Base-by-base conservation (phyloP, 2,888 invertebrate genomes). In the Dusona sp. region DNA sequence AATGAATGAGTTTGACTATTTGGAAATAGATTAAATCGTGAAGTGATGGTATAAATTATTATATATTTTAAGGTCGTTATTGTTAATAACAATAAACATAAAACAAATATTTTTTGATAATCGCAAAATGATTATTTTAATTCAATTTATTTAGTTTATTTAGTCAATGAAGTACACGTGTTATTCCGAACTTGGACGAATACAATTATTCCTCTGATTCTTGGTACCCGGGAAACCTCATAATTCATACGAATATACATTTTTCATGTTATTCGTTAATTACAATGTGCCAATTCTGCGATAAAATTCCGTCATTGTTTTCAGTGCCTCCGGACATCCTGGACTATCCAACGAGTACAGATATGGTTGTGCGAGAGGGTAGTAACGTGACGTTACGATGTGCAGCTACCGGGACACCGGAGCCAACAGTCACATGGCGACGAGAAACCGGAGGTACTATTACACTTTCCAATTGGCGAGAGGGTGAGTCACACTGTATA, bases 401-500 rank as follows among this genome's bases (percentile, higher is more conserved):
- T 93, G 97, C 97, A 19, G 98, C 98, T 0, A 97, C 97, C 79
- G 98, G 98, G 7, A 97, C 97, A 25, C 98, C 98, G 0, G 95
- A 96, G 77, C 98, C 99, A 0, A 96, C 96, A 19, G 98, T 98
- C 88, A 97, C 97, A 81, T 99, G 99, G 99, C 95, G 97, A 88
- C 95, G 98, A 57, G 98, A 98, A 94, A 97, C 97, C 84, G 96
- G 90, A 22, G 95, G 95, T 42, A 95, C 96, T 83, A 96, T 96
- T 90, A 95, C 95, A 84, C 94, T 96, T 45, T 91, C 93, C 48
- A 92, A 89, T 86, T 91, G 90, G 90, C 91, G 92, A 75, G 92
- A 93, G 91, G 92, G 94, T 94, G 90, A 75, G 90, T 57, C 78
- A 33, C 73, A 79, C 67, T 70, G 54, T 83, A 79, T 70, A 74